Conservation (phyloP, 2,113 vertebrate species). For the Vidua chalybeata region DNA sequence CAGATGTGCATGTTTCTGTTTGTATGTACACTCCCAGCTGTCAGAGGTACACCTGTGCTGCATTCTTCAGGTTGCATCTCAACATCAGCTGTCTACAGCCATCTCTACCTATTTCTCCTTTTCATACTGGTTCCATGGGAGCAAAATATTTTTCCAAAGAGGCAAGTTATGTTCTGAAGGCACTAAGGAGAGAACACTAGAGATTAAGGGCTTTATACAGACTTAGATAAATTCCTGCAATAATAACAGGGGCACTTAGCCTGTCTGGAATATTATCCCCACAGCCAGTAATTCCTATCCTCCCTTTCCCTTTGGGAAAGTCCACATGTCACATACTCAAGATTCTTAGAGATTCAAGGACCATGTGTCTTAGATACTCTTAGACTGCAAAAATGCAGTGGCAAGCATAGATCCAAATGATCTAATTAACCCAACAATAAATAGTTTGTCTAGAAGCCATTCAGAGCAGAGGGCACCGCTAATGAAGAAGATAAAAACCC, state of each 20-base stretch:
- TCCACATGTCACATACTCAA: not conserved
- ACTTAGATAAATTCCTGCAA: not conserved
- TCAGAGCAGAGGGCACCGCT: not conserved
- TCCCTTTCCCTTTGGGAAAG: not conserved
- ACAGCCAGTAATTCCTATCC: not conserved
- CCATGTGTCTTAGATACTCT: not conserved
- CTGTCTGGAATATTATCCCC: not conserved
- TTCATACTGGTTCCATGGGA: not conserved
- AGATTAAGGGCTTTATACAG: not conserved
- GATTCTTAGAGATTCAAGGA: not conserved
- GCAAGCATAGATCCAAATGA: not conserved
- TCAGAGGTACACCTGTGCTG: not conserved
- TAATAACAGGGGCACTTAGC: not conserved
- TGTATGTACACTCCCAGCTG: not conserved
- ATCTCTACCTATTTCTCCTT: not conserved
- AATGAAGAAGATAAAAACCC: not conserved
- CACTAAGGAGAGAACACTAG: not conserved
- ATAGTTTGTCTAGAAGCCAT: not conserved
- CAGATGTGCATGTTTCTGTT: not conserved
- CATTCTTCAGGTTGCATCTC: not conserved
- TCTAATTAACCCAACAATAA: constrained; percentile 19
- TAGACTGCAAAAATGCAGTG: not conserved
- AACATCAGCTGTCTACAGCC: not conserved
- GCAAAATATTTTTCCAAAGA: not conserved
- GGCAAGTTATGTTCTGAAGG: not conserved